These are phyloP conservation scores for Petrolisthes cinctipes DNA, from an alignment of 2,888 invertebrate genomes.

Conservation along the genomic window DNA sequence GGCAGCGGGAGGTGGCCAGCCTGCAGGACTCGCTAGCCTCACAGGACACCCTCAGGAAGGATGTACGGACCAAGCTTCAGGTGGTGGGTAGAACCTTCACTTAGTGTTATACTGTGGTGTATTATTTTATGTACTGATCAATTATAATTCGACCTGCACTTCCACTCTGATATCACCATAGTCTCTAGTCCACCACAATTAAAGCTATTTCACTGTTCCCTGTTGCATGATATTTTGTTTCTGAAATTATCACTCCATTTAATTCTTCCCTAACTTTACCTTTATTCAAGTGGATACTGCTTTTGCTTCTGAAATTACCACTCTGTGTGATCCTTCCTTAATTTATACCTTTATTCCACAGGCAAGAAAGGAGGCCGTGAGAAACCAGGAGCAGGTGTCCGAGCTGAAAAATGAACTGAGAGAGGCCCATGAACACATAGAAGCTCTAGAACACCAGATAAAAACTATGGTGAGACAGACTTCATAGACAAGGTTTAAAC, in stretches of 20 bases:
- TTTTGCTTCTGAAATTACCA: too few relatives aligned
- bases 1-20: constrained; percentile 30
- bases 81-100: neutral
- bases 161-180: too few relatives aligned
- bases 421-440: constrained; percentile 13
- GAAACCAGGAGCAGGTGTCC: constrained; percentile 16
- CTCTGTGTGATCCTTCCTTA: neutral
- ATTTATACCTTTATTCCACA: neutral
- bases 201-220: too few relatives aligned
- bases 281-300: too few relatives aligned
- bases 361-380: constrained; percentile 24
- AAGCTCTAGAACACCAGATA: neutral
- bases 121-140: too few relatives aligned
- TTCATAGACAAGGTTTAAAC: neutral
- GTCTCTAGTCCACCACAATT: too few relatives aligned
- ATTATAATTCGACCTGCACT: too few relatives aligned
- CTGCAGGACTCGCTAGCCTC: constrained; percentile 23
- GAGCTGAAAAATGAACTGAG: constrained; percentile 8
- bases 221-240: too few relatives aligned
- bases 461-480: constrained; percentile 18
- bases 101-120: too few relatives aligned
- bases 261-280: too few relatives aligned
- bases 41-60: constrained; percentile 29
- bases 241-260: too few relatives aligned
- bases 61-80: constrained; percentile 25